These are phyloP conservation scores for Natator depressus DNA, from an alignment of 2,113 vertebrate genomes.

Conservation along the genomic window DNA sequence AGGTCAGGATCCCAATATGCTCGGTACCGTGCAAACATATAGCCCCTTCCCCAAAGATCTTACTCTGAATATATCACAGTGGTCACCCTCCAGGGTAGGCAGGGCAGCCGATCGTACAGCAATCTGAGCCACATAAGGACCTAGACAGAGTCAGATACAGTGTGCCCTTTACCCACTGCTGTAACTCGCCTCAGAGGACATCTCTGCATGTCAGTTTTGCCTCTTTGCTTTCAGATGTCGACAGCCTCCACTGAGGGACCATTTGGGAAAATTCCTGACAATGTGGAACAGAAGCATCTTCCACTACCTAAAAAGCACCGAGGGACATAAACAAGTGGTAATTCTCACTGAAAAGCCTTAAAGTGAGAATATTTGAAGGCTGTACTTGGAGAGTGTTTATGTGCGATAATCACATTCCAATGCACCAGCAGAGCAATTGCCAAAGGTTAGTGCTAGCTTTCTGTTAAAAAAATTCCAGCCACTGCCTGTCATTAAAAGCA, in stretches of 20 bases:
- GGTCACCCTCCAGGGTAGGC: neutral
- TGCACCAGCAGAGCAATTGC: conserved; percentile 12
- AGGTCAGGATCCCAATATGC: accelerated
- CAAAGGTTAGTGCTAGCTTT: neutral
- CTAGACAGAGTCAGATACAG: neutral
- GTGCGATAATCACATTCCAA: neutral
- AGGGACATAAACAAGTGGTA: neutral
- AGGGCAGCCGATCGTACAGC: accelerated
- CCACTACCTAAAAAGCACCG: conserved; percentile 7
- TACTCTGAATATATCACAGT: accelerated
- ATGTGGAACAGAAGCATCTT: neutral
- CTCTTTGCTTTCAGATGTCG: neutral
- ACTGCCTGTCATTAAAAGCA: neutral
- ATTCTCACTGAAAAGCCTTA: neutral
- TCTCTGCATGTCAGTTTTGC: neutral
- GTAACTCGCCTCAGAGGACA: accelerated
- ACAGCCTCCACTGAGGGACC: neutral
- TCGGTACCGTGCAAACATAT: accelerated
- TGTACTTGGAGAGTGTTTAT: accelerated
- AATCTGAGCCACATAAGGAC: accelerated
- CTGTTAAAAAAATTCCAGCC: neutral
- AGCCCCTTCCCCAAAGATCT: neutral
- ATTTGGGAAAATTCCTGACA: conserved; percentile 7
- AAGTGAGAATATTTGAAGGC: neutral
- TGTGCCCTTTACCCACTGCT: accelerated